Conservation (phyloP, 2,888 invertebrate genomes). For the Eupithecia subfuscata region DNA sequence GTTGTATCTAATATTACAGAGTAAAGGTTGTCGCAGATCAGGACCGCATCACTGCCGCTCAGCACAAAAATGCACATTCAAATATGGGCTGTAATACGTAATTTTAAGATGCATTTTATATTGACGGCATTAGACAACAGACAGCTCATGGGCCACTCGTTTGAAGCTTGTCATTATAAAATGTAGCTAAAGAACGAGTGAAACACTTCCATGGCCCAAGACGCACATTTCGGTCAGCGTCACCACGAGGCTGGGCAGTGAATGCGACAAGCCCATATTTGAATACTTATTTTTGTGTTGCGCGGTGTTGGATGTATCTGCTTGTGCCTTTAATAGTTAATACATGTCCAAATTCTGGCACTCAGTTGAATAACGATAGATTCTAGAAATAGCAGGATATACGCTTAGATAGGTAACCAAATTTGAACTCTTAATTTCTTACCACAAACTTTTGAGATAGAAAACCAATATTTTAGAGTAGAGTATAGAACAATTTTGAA, state of each 20-base stretch:
- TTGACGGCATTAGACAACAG: too few species aligned
- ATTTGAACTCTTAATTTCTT: constrained; percentile 34
- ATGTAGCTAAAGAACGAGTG: too few species aligned
- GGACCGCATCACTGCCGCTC: not conserved
- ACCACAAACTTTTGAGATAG: constrained; percentile 23
- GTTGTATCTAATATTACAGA: not conserved
- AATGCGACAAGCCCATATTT: too few species aligned
- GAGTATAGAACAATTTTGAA: constrained; percentile 36
- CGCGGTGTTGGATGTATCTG: too few species aligned
- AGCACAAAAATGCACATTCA: not conserved
- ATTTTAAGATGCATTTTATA: too few species aligned
- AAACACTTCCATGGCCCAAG: too few species aligned
- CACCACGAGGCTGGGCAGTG: too few species aligned
- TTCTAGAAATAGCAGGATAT: constrained; percentile 1
- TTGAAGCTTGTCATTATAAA: too few species aligned
- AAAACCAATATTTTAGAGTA: constrained; percentile 25
- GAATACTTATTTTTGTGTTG: too few species aligned
- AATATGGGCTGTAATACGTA: too few species aligned
- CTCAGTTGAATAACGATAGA: not conserved
- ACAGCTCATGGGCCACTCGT: too few species aligned
- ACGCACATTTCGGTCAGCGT: too few species aligned
- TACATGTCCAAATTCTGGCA: not conserved
- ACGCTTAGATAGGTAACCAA: constrained; percentile 33
- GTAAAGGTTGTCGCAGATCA: not conserved
- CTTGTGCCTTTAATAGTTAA: not conserved